Percentiles rank a stretch among this genome's conserved stretches.
phyloP scores from a whole-genome alignment of 2,797 vertebrate genomes.

The Tenualosa ilisha region DNA sequence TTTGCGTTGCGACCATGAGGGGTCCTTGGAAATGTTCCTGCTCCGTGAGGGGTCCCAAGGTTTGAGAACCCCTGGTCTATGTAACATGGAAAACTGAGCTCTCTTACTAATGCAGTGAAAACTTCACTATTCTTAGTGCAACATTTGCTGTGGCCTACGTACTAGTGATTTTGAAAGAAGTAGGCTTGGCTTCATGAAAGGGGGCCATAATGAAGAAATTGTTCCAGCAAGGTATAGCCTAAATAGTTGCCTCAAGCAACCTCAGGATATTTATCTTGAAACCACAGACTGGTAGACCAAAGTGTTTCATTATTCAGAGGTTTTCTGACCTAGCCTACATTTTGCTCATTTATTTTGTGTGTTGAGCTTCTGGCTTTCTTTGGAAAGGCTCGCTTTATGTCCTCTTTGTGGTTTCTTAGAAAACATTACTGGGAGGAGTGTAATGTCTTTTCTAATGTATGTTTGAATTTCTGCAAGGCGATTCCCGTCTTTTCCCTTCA shows the following conservation, averaged over 20 bases:
- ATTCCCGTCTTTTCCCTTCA: not conserved
- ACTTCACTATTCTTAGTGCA: not conserved
- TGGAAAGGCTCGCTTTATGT: not conserved
- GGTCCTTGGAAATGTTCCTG: too few relatives aligned
- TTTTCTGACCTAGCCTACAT: too few relatives aligned
- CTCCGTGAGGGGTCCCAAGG: too few relatives aligned
- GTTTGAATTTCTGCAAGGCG: not conserved
- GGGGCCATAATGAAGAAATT: not conserved
- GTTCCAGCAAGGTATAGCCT: not conserved
- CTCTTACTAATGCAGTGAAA: not conserved
- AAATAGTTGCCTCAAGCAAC: not conserved
- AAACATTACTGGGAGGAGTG: not conserved
- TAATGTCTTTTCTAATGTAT: not conserved
- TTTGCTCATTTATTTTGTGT: not conserved
- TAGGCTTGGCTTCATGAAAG: too few relatives aligned
- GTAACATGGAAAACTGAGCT: not conserved
- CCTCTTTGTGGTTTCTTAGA: not conserved
- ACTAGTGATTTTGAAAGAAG: not conserved
- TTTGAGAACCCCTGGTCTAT: too few relatives aligned
- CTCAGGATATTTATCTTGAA: not conserved
- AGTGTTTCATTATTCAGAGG: too few relatives aligned
- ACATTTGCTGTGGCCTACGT: not conserved
- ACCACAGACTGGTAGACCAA: not conserved
- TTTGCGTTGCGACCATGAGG: too few relatives aligned
- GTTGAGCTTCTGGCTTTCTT: not conserved